Percentiles rank a stretch among this genome's conserved stretches.
These are phyloP conservation scores for Marmota flaviventris DNA, from an alignment of 2,113 vertebrate genomes.

Conservation along the genomic window DNA sequence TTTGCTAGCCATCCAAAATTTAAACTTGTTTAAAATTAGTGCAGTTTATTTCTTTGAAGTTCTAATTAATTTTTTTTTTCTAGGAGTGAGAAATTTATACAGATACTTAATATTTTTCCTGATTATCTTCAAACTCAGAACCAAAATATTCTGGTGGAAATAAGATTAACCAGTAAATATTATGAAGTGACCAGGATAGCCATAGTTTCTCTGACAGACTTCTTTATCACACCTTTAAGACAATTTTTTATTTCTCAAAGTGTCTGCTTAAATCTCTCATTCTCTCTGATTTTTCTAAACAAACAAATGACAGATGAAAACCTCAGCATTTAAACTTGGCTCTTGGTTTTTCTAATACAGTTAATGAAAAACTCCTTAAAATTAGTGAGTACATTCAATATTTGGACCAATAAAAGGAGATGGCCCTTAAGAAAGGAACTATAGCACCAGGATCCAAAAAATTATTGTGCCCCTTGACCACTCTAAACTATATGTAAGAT, in stretches of 20 bases:
- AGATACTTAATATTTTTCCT: constrained; percentile 5
- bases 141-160: not conserved
- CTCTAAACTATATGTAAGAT: not conserved
- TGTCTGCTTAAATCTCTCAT: not conserved
- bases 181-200: not conserved
- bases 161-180: not conserved
- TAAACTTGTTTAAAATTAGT: not conserved
- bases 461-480: not conserved
- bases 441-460: not conserved
- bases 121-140: not conserved
- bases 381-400: not conserved
- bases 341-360: not conserved
- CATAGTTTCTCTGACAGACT: not conserved
- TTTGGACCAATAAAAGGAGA: not conserved
- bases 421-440: not conserved
- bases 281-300: not conserved
- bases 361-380: constrained; percentile 29
- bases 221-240: not conserved
- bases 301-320: not conserved
- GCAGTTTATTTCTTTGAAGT: not conserved
- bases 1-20: not conserved
- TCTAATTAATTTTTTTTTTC: constrained; percentile 9
- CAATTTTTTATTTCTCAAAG: not conserved
- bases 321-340: not conserved
- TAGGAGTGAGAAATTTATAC: not conserved